Evolutionary conservation across 1,140 invertebrate species (phyloP).

Genomic region (Ylistrum balloti): DNA sequence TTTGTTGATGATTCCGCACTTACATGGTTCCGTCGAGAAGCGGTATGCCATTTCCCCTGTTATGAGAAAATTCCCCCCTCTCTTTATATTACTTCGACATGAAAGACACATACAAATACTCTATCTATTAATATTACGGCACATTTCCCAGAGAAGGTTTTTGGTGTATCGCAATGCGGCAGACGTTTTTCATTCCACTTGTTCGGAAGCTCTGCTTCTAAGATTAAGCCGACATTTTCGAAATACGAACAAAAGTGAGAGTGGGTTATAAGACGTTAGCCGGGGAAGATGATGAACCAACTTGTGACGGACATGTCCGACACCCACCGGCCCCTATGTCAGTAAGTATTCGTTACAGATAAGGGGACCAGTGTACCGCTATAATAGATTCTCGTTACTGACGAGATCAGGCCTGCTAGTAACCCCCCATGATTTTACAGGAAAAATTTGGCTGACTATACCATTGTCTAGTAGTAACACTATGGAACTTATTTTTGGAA

Average conservation of each 20-base stretch:
- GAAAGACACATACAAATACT: slow-evolving; percentile 15
- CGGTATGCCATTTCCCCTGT: slow-evolving; percentile 5
- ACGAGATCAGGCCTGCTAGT: no score
- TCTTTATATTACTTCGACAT: slow-evolving; percentile 4
- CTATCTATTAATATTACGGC: slow-evolving; percentile 17
- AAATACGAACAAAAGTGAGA: background rate
- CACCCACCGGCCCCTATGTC: background rate
- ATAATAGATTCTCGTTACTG: no score
- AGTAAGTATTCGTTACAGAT: background rate
- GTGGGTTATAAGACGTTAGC: background rate
- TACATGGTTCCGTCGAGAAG: background rate
- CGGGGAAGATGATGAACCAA: slow-evolving; percentile 16
- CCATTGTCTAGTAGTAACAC: no score
- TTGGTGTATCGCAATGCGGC: slow-evolving; percentile 13
- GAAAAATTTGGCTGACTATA: no score
- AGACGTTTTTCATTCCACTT: slow-evolving; percentile 33
- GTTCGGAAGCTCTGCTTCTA: background rate
- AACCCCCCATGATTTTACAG: no score
- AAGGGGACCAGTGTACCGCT: no score
- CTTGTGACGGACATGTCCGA: background rate
- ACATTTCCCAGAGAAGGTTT: background rate
- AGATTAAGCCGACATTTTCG: slow-evolving; percentile 28
- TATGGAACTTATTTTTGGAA: no score
- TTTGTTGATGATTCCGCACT: background rate
- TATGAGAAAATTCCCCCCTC: slow-evolving; percentile 7